These are phyloP conservation scores for Alviniconcha strummeri DNA, from an alignment of 2,888 invertebrate genomes.

Conservation along the genomic window DNA sequence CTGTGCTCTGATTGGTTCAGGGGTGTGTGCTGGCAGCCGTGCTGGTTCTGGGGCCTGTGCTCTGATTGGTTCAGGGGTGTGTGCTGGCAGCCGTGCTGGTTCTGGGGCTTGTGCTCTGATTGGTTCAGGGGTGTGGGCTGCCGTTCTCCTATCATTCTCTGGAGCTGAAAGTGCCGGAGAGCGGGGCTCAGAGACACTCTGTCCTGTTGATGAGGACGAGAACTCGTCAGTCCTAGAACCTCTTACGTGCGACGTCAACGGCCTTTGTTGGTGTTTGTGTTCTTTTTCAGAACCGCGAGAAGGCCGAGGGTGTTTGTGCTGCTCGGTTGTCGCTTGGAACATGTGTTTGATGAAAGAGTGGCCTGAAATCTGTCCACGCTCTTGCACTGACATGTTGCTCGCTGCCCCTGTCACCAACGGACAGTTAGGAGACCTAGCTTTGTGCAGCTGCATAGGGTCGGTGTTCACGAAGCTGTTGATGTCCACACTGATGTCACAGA, in stretches of 20 bases:
- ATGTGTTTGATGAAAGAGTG: background rate
- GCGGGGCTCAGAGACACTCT: background rate
- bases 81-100: background rate
- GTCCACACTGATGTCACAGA: slow-evolving; percentile 3
- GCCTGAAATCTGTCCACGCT: background rate
- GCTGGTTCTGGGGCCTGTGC: background rate
- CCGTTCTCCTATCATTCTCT: background rate
- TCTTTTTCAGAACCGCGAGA: background rate
- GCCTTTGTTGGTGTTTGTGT: too few relatives aligned
- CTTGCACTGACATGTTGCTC: background rate
- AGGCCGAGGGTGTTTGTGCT: background rate
- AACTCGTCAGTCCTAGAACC: too few relatives aligned
- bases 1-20: background rate
- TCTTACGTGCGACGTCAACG: too few relatives aligned
- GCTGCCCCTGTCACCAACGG: background rate
- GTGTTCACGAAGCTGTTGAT: background rate
- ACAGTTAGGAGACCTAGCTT: slow-evolving; percentile 2
- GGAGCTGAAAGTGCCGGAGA: background rate
- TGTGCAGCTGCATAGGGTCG: slow-evolving; percentile 12
- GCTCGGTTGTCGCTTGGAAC: background rate
- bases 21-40: background rate
- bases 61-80: background rate
- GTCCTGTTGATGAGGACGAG: background rate
- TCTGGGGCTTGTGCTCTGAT: background rate
- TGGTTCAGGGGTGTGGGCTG: background rate